Evolutionary conservation across 2,888 invertebrate species (phyloP), one percentile per base, ranked within the genome.

Genomic region (Brachycybe producta): DNA sequence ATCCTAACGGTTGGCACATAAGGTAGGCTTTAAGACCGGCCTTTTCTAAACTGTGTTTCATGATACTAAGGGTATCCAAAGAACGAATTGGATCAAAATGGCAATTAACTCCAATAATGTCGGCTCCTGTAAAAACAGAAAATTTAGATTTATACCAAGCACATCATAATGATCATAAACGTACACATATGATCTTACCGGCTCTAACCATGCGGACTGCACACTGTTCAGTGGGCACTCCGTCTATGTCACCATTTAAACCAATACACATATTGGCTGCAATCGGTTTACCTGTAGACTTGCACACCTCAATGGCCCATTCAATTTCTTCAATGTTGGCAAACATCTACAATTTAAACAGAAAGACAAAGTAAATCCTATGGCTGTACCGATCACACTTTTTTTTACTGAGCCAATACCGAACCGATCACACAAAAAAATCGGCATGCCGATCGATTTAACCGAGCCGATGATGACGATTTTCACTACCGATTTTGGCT

Each of bases 181-280:
- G n/a, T n/a, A n/a, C n/a, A n/a, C n/a, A n/a, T n/a, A n/a, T n/a
- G n/a, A n/a, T n/a, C n/a, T n/a, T n/a, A 60, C 66, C 66, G 43
- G 67, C 66, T 52, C 61, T 60, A n/a, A 62, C 67, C 65, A 67
- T 65, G 15, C 64, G 54, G 5, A 67, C 63, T 13, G 64, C 67
- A 55, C 67, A 67, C 19, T 67, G 63, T 3, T 61, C 66, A 5
- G 61, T 59, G 2, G 62, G 55, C 1, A 62, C 55, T 5, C 61
- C 62, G 52, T 67, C 65, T 50, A 67, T 51, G 55, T 67, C 67
- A 5, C 67, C 67, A 45, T 66, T 60, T 5, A 65, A 62, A 7
- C 67, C 67, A 43, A 67, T 68, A 55, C 67, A 68, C 67, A 67
- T 67, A 47, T 61, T 62, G n/a, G 65, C 61, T n/a, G 64, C 66